These are phyloP conservation scores for Tachysurus fulvidraco DNA, from an alignment of 2,113 vertebrate genomes.

Conservation along the genomic window DNA sequence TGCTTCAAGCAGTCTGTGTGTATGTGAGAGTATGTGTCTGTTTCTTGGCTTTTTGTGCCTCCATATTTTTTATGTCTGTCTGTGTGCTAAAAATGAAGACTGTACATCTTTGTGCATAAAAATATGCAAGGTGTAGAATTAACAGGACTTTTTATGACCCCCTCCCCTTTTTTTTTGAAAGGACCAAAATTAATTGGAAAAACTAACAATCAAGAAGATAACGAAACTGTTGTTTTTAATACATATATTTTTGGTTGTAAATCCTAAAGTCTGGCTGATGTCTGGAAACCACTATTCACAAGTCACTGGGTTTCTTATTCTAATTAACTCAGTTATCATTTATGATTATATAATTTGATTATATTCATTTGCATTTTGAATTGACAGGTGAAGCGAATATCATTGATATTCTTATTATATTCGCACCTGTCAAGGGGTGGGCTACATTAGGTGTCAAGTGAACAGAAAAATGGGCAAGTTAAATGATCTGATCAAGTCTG, in stretches of 20 bases:
- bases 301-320: neutral
- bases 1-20: slow-evolving; percentile 19
- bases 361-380: no score
- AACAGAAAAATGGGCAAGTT: no score
- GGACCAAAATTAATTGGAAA: neutral
- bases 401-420: no score
- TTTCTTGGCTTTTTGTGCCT: neutral
- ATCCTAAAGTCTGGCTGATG: neutral
- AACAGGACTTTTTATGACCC: neutral
- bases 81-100: neutral
- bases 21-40: neutral
- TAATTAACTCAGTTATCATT: neutral
- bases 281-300: no score
- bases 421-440: no score
- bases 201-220: neutral
- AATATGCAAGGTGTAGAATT: neutral
- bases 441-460: no score
- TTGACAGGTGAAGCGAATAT: no score
- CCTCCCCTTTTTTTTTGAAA: neutral
- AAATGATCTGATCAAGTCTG: no score
- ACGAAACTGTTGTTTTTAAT: neutral
- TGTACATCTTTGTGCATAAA: neutral
- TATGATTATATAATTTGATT: no score
- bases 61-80: neutral
- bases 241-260: neutral